A percentile compares a stretch with the other conserved stretches of the same genome.
Evolutionary conservation across 2,888 invertebrate species (phyloP).

Genomic region (Carpatolechia fugitivella): DNA sequence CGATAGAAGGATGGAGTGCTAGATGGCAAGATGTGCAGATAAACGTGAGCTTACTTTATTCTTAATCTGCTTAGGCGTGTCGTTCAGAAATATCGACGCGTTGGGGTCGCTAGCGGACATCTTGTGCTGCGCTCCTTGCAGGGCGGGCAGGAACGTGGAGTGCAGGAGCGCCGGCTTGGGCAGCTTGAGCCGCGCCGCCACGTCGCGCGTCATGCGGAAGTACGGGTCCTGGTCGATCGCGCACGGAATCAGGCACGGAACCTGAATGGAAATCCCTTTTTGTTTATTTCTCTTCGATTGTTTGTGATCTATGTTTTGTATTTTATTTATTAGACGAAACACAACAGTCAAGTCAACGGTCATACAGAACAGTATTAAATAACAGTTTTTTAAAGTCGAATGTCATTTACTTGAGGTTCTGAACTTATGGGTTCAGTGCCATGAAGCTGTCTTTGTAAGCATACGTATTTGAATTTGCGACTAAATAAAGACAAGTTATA

Average conservation of each 20-base stretch:
- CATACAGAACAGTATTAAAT: too few species aligned
- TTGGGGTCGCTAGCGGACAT: conserved; percentile 98
- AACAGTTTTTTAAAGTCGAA: too few species aligned
- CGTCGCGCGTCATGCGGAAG: conserved; percentile 99
- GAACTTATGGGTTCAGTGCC: too few species aligned
- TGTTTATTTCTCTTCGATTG: too few species aligned
- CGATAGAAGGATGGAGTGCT: too few species aligned
- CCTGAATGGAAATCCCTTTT: conserved; percentile 42
- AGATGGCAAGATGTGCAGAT: neutral
- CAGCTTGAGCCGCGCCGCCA: conserved; percentile 93
- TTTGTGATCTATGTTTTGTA: too few species aligned
- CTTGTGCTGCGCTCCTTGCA: conserved; percentile 98
- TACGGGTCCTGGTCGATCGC: conserved; percentile 99
- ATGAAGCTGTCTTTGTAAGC: too few species aligned
- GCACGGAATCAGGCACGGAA: conserved; percentile 91
- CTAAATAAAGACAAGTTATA: too few species aligned
- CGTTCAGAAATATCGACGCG: conserved; percentile 96
- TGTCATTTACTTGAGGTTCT: too few species aligned
- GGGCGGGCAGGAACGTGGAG: conserved; percentile 93
- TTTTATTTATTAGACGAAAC: too few species aligned
- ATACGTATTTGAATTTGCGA: too few species aligned
- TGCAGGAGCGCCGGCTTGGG: conserved; percentile 94
- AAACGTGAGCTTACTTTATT: conserved; percentile 84
- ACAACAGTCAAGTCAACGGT: too few species aligned
- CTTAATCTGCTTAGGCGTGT: conserved; percentile 96